Evolutionary conservation across 2,113 vertebrate species (phyloP).

Genomic region (Baryphthengus martii): DNA sequence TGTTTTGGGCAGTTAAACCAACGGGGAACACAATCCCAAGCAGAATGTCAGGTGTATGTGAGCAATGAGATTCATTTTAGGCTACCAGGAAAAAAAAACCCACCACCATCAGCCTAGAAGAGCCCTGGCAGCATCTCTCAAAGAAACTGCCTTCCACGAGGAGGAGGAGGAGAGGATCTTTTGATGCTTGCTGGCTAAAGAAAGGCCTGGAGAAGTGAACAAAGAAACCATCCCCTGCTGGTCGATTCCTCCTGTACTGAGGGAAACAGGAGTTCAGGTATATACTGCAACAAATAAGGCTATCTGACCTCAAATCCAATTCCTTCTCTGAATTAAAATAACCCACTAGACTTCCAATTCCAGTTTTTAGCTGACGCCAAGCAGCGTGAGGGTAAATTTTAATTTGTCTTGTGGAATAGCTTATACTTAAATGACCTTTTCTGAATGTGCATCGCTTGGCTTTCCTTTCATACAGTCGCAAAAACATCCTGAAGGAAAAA

Average conservation of each 20-base stretch:
- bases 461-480: background rate
- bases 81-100: background rate
- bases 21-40: background rate
- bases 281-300: background rate
- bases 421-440: background rate
- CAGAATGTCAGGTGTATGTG: rapidly evolving
- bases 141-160: no score
- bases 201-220: background rate
- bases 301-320: background rate
- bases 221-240: background rate
- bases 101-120: no score
- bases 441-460: background rate
- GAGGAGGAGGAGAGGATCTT: background rate
- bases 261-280: background rate
- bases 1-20: background rate
- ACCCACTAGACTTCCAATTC: background rate
- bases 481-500: background rate
- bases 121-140: rapidly evolving
- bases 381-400: background rate
- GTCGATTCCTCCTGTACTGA: background rate
- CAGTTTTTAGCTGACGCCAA: background rate
- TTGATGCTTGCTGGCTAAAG: background rate
- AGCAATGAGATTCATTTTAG: background rate
- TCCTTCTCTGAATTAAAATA: background rate
- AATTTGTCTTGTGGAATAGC: background rate